Base-by-base conservation (phyloP, 1,140 invertebrate species). In the Drosophila ogumai region DNA sequence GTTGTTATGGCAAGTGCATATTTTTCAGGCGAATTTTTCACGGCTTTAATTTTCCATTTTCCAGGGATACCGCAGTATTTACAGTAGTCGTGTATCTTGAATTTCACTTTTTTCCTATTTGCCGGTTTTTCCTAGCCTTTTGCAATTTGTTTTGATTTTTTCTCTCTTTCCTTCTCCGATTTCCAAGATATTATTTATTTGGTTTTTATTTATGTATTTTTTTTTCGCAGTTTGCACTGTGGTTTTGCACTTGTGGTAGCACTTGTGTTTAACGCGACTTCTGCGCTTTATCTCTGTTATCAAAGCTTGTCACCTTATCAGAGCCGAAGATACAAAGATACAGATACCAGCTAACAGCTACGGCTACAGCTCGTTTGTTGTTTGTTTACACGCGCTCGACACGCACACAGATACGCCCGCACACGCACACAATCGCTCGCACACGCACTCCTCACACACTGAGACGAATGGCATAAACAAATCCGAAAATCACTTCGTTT, bases 291-390 rank as follows among this genome's bases (percentile, higher is more conserved):
- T 50, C 47, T 46, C 41, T 52, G 32, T 56, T 75, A 75, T 65
- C 73, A 75, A 75, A 63, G 36, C 52, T 75, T 77, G 72, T 77
- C 65, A 67, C 47, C 75, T 77, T 77, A 77, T 77, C 75, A 76
- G 63, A 77, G 67, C 57, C 67, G 50, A 52, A 61, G 75, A 68
- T 64, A 56, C 54, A 54, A 54, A 56, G 54, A 56, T 56, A 56
- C 54, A n/a, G 54, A 41, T 41, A 64, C 38, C 50, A 56, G 32
- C 13, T 15, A 38, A 38, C 52, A 9, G 32, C 31, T 25, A 60
- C 61, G 60, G 32, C 31, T 38, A 60, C 61, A 64, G 52, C 44
- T 78, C 44, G 64, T 49, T 54, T 59, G 50, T 34, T 67, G 52
- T 77, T 77, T 77, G 47, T 63, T 63, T 75, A 75, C 49, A 54